These are phyloP conservation scores for Ceuthmochares aereus DNA, from an alignment of 2,113 vertebrate species.

Conservation along the genomic window DNA sequence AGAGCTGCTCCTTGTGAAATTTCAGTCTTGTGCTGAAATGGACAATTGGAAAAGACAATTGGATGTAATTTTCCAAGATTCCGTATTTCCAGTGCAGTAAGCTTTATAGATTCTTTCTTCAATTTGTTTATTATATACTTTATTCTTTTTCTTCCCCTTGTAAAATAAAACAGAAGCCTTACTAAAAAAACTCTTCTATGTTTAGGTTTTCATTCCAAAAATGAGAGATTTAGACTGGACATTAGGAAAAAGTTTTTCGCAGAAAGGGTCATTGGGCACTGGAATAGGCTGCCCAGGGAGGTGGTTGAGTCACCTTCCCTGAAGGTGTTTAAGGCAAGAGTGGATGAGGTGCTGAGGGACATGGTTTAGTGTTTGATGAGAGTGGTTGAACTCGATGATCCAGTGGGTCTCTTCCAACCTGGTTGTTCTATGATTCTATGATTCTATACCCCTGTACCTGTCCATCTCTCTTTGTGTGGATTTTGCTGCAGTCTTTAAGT, in stretches of 20 bases:
- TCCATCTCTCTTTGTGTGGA: not conserved
- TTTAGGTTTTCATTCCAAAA: not conserved
- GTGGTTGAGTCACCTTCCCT: no score
- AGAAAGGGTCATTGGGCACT: no score
- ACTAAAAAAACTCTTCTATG: not conserved
- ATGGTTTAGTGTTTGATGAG: no score
- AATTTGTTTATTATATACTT: not conserved
- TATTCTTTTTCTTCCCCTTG: not conserved
- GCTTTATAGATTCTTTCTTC: not conserved
- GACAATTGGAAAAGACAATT: not conserved
- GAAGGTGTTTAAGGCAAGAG: no score
- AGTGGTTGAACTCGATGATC: no score
- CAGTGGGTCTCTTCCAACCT: no score
- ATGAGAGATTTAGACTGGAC: no score
- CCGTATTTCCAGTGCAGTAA: not conserved
- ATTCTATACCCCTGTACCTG: rapidly evolving
- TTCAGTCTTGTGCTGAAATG: not conserved
- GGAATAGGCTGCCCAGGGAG: no score
- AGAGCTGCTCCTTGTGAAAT: not conserved
- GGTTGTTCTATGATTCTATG: no score
- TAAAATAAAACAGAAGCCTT: not conserved
- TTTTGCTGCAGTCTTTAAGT: not conserved
- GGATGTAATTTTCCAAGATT: not conserved
- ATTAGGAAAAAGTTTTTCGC: no score
- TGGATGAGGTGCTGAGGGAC: no score